Percentiles rank a stretch among this genome's conserved stretches.
Evolutionary conservation across 92 coral and sea anemone species (phyloP).

Genomic region (Montipora capitata): DNA sequence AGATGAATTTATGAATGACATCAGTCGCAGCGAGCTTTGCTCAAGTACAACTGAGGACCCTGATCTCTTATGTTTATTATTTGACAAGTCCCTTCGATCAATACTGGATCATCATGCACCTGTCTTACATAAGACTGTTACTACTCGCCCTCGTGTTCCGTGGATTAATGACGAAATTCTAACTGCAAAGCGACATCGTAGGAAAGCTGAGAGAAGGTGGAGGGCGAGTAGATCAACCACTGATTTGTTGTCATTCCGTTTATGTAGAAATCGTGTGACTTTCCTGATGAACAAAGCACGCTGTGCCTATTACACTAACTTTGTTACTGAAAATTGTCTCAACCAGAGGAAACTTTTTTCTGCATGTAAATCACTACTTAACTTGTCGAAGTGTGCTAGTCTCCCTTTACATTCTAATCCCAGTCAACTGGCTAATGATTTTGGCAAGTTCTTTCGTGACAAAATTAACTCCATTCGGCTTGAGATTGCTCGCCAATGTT

Average conservation of each 20-base stretch:
- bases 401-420: neutral
- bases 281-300: neutral
- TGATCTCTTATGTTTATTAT: neutral
- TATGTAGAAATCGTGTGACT: neutral
- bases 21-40: neutral
- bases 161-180: conserved; percentile 17
- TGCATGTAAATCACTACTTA: conserved; percentile 1
- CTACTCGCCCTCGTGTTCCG: neutral
- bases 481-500: neutral
- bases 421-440: no score
- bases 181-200: conserved; percentile 22
- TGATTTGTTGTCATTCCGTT: neutral
- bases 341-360: neutral
- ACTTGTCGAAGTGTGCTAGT: conserved; percentile 3
- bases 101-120: neutral
- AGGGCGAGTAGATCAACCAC: conserved; percentile 17
- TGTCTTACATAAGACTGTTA: neutral
- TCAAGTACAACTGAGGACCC: neutral
- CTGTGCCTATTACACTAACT: neutral
- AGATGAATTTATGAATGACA: neutral
- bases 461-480: conserved; percentile 2
- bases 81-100: neutral
- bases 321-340: neutral
- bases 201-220: conserved; percentile 20
- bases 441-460: neutral